Evolutionary conservation across 2,888 invertebrate species (phyloP), one percentile per base, ranked within the genome.

Genomic region (Elaeidobius kamerunicus): DNA sequence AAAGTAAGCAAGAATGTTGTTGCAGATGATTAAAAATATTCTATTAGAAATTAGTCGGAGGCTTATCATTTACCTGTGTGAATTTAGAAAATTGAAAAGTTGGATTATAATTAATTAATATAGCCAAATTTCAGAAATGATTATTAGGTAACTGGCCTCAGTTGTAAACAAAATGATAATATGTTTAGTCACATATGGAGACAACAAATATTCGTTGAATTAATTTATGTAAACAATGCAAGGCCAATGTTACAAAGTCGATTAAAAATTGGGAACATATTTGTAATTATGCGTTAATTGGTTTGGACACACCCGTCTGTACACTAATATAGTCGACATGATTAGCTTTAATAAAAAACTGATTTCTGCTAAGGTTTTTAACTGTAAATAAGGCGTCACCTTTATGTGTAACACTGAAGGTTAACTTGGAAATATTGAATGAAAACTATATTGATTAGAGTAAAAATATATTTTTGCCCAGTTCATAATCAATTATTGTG

Each of bases 181-280:
- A n/a, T 30, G 9, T 30, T 3, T 30, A 7, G 30, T 30, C 12
- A 6, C 5, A 23, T n/a, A 36, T 36, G 15, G 14, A 11, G 3
- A 36, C 12, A 3, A 36, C 5, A 20, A 38, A 35, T n/a, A 15
- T 36, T 35, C 32, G 20, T 44, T 44, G 44, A 44, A 35, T 36
- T 46, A 46, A 46, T 46, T 46, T 46, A 46, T 46, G 46, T 36
- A 36, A 46, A 23, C 35, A 46, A 46, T 46, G 46, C 46, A 46
- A 46, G 46, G 46, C 28, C 46, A 46, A 38, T 46, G 46, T 46
- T 36, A 36, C 12, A 23, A 23, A 27, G 35, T 14, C 17, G 12
- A 43, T 46, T 46, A 46, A 46, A 46, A 46, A 46, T 46, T 46
- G 16, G 36, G 46, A 27, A 46, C 35, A 43, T 28, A 16, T 11